Base-by-base conservation (phyloP, 2,888 invertebrate species). In the Eupithecia insigniata region DNA sequence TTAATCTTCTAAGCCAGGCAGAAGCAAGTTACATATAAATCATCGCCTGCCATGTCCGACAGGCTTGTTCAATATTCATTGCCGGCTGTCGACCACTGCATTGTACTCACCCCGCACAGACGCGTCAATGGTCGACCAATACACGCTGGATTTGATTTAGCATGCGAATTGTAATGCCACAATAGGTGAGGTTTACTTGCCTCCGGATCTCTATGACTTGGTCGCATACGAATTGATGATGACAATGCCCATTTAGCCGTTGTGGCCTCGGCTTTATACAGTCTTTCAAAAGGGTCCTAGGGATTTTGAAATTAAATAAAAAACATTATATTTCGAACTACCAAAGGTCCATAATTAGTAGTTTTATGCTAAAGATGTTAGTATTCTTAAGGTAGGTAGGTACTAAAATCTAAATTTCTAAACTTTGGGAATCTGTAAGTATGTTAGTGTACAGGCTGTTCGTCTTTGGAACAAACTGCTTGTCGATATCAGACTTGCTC, bases 91-190 rank as follows among this genome's bases (percentile, higher is more conserved):
- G 43, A 69, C 69, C 16, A 43, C 46, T 43, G 64, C 66, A 67
- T 71, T 74, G 71, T 71, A 51, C 66, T 14, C 28, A 32, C 66
- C n/a, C 66, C 66, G 66, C 22, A 71, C 66, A 66, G 36, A 64
- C 8, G 58, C 75, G 3, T 79, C 81, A 82, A 80, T 81, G 79
- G 77, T 74, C 66, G 36, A 78, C 75, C 79, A 81, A 84, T 82
- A 79, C 60, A 67, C 60, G 83, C 85, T 84, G 75, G 83, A 82
- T 85, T 84, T 86, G 88, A 87, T 87, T 85, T 85, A 72, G 83
- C 81, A 81, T 65, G 46, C 64, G 62, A 76, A 55, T 76, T 76
- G 71, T 69, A 67, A 61, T 62, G 71, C 43, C 69, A 74, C 74
- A 74, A 74, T 68, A 62, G 74, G 60, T 65, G 58, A 28, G 71